Conservation (phyloP, 2,113 vertebrate species). For the Oenanthe melanoleuca region DNA sequence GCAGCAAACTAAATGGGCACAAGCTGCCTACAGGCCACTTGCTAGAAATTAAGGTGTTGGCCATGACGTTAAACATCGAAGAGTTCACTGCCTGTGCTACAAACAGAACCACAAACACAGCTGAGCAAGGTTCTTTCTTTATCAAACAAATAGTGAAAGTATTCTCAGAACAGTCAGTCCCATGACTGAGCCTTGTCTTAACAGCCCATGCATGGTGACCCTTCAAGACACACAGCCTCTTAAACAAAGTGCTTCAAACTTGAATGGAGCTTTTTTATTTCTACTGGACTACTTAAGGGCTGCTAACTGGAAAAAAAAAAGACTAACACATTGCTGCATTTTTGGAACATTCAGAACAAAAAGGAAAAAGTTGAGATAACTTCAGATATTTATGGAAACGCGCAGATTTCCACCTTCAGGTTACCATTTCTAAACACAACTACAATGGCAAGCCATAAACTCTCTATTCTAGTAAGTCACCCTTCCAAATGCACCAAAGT, state of each 20-base stretch:
- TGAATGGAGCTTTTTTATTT: constrained; percentile 44
- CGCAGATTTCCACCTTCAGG: background rate
- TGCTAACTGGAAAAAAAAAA: background rate
- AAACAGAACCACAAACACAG: background rate
- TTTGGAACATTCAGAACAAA: background rate
- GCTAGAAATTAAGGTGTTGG: background rate
- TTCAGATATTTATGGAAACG: background rate
- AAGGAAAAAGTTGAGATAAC: background rate
- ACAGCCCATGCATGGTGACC: constrained; percentile 51
- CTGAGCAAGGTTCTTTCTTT: constrained; percentile 34
- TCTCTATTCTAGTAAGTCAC: background rate
- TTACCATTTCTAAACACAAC: background rate
- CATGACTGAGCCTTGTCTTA: constrained; percentile 56
- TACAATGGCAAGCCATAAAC: background rate
- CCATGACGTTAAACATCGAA: background rate
- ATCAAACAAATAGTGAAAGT: constrained; percentile 48
- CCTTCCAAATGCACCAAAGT: background rate
- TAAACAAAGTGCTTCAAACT: constrained; percentile 33
- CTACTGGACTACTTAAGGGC: background rate
- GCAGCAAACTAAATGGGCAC: background rate
- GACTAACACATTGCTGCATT: background rate
- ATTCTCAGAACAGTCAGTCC: constrained; percentile 37
- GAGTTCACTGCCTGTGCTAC: background rate
- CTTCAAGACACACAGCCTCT: constrained; percentile 21
- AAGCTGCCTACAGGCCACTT: background rate